These are phyloP conservation scores for Megaleporinus macrocephalus DNA, from an alignment of 2,113 vertebrate genomes.

Conservation along the genomic window DNA sequence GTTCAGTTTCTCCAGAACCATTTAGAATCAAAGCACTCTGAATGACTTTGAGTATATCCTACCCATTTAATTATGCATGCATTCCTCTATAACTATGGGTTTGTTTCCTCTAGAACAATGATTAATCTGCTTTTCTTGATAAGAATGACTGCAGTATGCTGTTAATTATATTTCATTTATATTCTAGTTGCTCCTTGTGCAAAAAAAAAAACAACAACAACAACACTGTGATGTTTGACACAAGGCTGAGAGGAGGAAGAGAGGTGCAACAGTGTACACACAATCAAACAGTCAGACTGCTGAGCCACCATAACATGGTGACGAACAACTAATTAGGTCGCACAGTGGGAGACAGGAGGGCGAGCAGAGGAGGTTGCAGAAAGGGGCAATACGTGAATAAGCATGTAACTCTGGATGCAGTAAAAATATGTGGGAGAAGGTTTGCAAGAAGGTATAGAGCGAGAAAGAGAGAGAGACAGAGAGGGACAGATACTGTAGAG, in stretches of 20 bases:
- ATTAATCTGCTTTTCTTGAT: too few species aligned
- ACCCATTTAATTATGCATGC: too few species aligned
- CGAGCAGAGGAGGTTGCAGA: not conserved
- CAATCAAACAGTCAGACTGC: not conserved
- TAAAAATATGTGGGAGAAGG: not conserved
- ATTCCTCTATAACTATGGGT: too few species aligned
- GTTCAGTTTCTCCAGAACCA: too few species aligned
- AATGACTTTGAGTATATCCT: too few species aligned
- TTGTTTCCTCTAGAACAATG: too few species aligned
- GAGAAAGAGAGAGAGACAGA: too few species aligned
- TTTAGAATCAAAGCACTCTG: too few species aligned
- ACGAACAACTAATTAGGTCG: not conserved
- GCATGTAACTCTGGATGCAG: not conserved
- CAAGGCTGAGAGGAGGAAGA: not conserved
- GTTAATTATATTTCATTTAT: too few species aligned
- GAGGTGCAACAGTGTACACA: not conserved
- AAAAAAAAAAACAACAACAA: too few species aligned
- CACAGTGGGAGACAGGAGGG: not conserved
- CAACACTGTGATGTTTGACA: not conserved
- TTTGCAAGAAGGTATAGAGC: not conserved
- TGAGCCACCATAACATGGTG: not conserved
- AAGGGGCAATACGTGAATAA: not conserved
- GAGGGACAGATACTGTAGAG: not conserved
- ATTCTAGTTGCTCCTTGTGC: too few species aligned
- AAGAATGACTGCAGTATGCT: too few species aligned